phyloP scores from a whole-genome alignment of 2,797 vertebrate genomes.

The Mormyrops attenuatus region DNA sequence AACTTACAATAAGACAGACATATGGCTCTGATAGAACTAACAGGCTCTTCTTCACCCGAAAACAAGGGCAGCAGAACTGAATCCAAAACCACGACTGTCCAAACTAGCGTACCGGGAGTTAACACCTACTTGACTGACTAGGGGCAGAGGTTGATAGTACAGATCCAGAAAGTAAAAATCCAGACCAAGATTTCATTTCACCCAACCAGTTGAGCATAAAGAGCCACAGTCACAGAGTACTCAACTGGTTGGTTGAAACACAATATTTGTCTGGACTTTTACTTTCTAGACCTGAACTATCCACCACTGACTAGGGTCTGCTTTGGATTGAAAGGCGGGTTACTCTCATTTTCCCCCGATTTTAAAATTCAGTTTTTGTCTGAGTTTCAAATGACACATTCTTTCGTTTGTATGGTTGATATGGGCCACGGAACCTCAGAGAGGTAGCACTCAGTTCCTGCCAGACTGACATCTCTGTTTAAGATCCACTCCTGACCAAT shows the following conservation, averaged over 20 bases:
- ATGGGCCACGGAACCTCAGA: neutral
- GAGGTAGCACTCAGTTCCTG: neutral
- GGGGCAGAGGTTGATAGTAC: neutral
- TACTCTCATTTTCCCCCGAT: neutral
- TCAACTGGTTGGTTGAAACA: neutral
- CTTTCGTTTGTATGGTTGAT: neutral
- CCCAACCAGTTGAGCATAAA: neutral
- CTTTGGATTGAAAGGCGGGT: neutral
- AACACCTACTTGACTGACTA: neutral
- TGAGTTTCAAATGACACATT: neutral
- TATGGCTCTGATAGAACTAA: conserved; percentile 11
- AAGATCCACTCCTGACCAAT: neutral
- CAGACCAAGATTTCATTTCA: neutral
- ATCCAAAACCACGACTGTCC: neutral
- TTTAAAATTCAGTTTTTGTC: neutral
- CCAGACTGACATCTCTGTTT: neutral
- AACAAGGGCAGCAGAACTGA: neutral
- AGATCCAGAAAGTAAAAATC: neutral
- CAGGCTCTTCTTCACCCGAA: neutral
- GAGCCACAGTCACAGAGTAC: neutral
- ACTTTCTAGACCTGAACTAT: neutral
- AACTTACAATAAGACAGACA: neutral
- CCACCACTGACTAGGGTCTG: neutral
- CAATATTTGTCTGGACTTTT: neutral
- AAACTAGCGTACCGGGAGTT: neutral